Conservation (phyloP, 2,888 invertebrate species). For the Ypsolopha sequella region DNA sequence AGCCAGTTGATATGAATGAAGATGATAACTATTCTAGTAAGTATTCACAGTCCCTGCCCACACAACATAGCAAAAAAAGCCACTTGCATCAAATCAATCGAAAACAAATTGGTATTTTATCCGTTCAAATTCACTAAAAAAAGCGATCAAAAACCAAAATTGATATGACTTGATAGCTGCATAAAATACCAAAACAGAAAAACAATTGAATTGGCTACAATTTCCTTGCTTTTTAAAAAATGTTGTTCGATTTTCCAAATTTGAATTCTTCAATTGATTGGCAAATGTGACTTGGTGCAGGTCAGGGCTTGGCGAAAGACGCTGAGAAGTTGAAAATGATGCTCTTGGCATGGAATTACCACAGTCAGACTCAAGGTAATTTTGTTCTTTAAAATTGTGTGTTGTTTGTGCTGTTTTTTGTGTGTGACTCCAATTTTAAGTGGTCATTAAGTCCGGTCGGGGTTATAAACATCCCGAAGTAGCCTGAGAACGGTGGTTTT, state of each 20-base stretch:
- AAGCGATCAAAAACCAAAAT: constrained; percentile 9
- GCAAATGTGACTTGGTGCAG: constrained; percentile 68
- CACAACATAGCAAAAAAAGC: constrained; percentile 18
- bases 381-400: neutral
- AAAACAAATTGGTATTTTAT: constrained; percentile 35
- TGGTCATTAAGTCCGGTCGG: neutral
- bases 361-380: constrained; percentile 80
- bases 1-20: constrained; percentile 76
- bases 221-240: constrained; percentile 9
- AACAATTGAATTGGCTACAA: constrained; percentile 32
- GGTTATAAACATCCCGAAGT: neutral
- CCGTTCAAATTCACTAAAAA: neutral
- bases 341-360: constrained; percentile 91
- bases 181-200: constrained; percentile 30
- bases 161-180: constrained; percentile 15
- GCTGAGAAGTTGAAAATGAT: constrained; percentile 90
- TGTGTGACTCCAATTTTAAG: neutral
- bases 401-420: neutral
- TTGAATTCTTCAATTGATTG: constrained; percentile 48
- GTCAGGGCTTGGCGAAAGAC: constrained; percentile 79
- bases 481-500: constrained; percentile 12
- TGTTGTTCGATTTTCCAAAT: constrained; percentile 25
- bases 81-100: constrained; percentile 68
- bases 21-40: constrained; percentile 80
- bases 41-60: constrained; percentile 20